A percentile compares a stretch with the other conserved stretches of the same genome.
phyloP scores from a whole-genome alignment of 2,797 vertebrate genomes.

The Micromesistius poutassou region DNA sequence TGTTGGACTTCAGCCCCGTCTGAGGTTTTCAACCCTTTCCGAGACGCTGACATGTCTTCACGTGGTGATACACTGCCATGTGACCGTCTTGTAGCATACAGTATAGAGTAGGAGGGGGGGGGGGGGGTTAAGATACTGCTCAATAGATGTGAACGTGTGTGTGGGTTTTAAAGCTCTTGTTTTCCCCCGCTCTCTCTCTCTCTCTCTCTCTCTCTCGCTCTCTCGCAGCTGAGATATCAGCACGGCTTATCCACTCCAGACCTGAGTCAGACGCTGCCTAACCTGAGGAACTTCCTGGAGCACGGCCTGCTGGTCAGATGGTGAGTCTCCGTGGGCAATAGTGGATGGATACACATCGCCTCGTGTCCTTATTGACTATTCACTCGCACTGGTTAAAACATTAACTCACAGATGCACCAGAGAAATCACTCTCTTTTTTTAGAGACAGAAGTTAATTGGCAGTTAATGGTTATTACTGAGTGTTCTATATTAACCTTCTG shows the following conservation, averaged over 20 bases:
- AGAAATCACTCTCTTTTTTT: neutral
- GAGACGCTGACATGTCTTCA: neutral
- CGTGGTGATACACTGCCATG: neutral
- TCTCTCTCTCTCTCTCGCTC: conserved; percentile 39
- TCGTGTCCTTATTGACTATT: neutral
- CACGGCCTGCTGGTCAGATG: conserved; percentile 93
- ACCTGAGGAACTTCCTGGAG: conserved; percentile 96
- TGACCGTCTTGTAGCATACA: neutral
- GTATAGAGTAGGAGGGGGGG: neutral
- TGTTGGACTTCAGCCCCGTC: conserved; percentile 41
- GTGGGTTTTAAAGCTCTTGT: conserved; percentile 42
- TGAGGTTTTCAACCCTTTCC: conserved; percentile 19
- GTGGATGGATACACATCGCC: neutral
- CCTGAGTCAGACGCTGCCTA: conserved; percentile 94
- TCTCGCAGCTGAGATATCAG: conserved; percentile 90
- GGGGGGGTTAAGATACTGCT: neutral
- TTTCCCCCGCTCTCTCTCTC: conserved; percentile 22
- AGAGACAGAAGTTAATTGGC: neutral
- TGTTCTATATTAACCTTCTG: neutral
- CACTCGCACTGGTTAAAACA: neutral
- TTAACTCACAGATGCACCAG: neutral
- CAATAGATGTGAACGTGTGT: conserved; percentile 24
- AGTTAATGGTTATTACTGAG: neutral
- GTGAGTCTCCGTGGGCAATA: conserved; percentile 68
- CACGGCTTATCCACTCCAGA: conserved; percentile 94